These are phyloP conservation scores for Malurus elegans DNA, from an alignment of 2,113 vertebrate genomes.

Conservation along the genomic window DNA sequence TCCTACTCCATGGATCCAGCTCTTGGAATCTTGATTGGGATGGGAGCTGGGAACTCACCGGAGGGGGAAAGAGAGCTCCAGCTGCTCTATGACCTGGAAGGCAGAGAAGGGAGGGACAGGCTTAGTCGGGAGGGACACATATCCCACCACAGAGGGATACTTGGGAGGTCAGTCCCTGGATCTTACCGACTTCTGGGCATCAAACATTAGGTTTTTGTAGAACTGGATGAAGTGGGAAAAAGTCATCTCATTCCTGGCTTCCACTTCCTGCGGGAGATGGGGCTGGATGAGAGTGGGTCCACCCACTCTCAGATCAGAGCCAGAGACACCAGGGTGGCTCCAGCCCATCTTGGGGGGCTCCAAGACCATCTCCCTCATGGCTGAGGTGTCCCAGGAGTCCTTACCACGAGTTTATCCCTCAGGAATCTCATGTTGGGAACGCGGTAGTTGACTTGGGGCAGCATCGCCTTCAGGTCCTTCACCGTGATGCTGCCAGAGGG, in stretches of 20 bases:
- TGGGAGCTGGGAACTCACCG: constrained; percentile 68
- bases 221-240: constrained; percentile 84
- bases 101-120: neutral
- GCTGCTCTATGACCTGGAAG: constrained; percentile 83
- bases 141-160: accelerated
- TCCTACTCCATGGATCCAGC: neutral
- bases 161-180: neutral
- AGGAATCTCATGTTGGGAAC: constrained; percentile 87
- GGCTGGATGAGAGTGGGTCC: neutral
- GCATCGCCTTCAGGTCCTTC: constrained; percentile 84
- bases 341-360: accelerated
- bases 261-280: constrained; percentile 74
- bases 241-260: constrained; percentile 79
- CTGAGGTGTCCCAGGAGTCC: neutral
- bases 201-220: constrained; percentile 88
- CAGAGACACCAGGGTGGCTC: neutral
- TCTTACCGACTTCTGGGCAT: constrained; percentile 84
- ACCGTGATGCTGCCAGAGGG: constrained; percentile 73
- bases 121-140: neutral
- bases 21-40: neutral
- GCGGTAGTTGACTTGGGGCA: constrained; percentile 85
- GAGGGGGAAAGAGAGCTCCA: constrained; percentile 85
- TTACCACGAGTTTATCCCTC: constrained; percentile 84
- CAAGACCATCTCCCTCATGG: neutral
- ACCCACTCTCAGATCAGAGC: accelerated